Percentiles rank a stretch among this genome's conserved stretches.
These are phyloP conservation scores for Actenoides hombroni DNA, from an alignment of 2,113 vertebrate species.

Conservation along the genomic window DNA sequence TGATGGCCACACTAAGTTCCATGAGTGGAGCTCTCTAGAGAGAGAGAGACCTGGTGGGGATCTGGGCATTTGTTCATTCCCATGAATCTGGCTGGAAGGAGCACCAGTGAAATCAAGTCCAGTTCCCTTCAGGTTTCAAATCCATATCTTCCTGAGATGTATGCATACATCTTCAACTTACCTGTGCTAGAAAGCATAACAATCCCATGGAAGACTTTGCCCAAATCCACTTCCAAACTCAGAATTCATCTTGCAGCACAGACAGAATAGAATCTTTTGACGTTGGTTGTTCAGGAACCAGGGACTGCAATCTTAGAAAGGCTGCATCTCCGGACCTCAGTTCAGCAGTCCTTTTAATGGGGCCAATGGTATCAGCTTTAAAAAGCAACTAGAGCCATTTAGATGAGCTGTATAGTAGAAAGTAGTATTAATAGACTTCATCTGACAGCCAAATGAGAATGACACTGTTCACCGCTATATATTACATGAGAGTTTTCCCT, in stretches of 20 bases:
- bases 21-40: neutral
- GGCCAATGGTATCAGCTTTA: neutral
- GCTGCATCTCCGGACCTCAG: neutral
- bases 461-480: neutral
- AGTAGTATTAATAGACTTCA: neutral
- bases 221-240: neutral
- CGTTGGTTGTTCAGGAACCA: neutral
- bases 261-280: neutral
- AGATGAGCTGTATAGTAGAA: neutral
- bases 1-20: neutral
- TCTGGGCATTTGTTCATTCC: neutral
- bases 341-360: neutral
- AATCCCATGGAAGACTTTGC: neutral
- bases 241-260: neutral
- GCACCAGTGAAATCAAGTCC: neutral
- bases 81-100: neutral
- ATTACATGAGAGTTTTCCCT: neutral
- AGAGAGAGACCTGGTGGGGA: neutral
- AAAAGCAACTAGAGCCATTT: neutral
- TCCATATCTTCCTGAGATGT: neutral
- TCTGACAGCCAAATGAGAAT: neutral
- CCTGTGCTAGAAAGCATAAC: neutral
- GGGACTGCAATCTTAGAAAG: neutral
- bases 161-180: neutral
- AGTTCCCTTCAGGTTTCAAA: neutral